These are phyloP conservation scores for Ciconia stormi DNA, from an alignment of 2,113 vertebrate genomes.

Conservation along the genomic window DNA sequence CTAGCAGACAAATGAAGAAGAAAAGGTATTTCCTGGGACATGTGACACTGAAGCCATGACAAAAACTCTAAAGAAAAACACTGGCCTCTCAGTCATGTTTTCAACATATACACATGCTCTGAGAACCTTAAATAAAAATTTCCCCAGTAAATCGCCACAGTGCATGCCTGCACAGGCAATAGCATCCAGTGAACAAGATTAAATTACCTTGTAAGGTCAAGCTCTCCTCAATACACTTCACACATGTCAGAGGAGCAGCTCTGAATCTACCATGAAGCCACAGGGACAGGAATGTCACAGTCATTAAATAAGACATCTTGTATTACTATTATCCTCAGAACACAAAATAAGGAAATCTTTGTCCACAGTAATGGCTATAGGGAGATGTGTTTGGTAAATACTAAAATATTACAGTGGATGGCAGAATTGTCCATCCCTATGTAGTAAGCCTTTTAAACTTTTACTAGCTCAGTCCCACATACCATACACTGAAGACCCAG, in stretches of 20 bases:
- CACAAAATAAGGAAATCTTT: not conserved
- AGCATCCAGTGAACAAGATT: not conserved
- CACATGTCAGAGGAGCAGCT: accelerated
- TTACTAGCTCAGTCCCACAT: not conserved
- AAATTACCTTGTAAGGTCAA: not conserved
- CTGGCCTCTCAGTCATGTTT: not conserved
- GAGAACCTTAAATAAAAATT: not conserved
- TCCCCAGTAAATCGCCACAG: not conserved
- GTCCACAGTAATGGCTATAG: not conserved
- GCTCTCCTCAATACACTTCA: not conserved
- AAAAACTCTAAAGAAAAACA: not conserved
- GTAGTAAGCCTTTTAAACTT: not conserved
- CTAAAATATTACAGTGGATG: not conserved
- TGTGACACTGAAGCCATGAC: not conserved
- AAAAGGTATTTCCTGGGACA: not conserved
- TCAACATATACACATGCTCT: not conserved
- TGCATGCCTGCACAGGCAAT: not conserved
- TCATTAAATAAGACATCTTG: not conserved
- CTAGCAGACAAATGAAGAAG: not conserved
- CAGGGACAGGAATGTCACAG: not conserved
- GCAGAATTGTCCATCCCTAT: not conserved
- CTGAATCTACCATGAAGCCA: not conserved
- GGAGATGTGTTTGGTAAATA: not conserved
- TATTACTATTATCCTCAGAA: not conserved
- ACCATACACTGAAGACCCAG: not conserved